Evolutionary conservation across 2,113 vertebrate species (phyloP), one percentile per base, ranked within the genome.

Genomic region (Erythrolamprus reginae): DNA sequence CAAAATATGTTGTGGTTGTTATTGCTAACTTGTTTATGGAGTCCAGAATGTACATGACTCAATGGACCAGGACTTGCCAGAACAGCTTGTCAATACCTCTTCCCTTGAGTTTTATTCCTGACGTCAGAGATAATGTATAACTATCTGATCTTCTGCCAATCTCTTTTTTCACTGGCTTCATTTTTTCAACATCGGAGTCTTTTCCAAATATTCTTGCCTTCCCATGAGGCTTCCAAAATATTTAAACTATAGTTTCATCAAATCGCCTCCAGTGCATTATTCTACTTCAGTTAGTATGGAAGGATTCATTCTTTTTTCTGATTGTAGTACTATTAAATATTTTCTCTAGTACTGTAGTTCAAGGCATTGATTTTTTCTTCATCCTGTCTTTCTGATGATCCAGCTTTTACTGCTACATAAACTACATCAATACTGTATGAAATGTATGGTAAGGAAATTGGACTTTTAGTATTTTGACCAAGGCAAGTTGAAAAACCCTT

Each of bases 391-490:
- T 77, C 70, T 77, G 70, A 77, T 42, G 33, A 21, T 77, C 33
- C 70, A 77, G 70, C 33, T 77, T 77, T 77, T 42, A 77, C n/a
- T 42, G 33, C 70, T 19, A 86, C 82, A 93, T 86, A 86, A 88
- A 56, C 45, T 0, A 42, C 0, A 38, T 3, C 8, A 48, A 28
- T 3, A 86, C 24, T 87, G 15, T 87, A 10, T 82, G 3, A 89
- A 28, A 70, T 88, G 48, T 53, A 4, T 42, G 90, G 0, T 84
- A 90, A 21, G 23, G 52, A 90, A 94, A 93, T 89, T 26, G 13
- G 10, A 38, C 10, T 82, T 23, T 90, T 51, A 84, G n/a, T 88
- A 89, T 88, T 48, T 85, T 51, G 10, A n/a, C 50, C 8, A 52
- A 77, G 13, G 70, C 61, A 88, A 38, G 48, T 38, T 77, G 48